Conservation (phyloP, 1,140 invertebrate species). For the Dermatophagoides farinae region DNA sequence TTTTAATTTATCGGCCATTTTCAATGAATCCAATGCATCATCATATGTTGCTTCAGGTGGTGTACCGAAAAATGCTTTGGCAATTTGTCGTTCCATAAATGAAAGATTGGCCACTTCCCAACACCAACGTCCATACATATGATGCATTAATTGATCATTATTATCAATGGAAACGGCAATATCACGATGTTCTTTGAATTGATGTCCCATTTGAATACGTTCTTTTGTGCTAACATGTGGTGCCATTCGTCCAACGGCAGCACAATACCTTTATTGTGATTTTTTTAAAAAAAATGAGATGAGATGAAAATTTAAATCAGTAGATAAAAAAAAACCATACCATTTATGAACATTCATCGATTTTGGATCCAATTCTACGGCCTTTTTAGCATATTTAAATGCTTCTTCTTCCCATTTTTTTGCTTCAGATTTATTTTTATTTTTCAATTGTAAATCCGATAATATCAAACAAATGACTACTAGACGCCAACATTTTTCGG, state of each 20-base stretch:
- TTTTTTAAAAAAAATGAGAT: background rate
- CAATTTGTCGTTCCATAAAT: constrained; percentile 49
- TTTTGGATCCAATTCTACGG: constrained; percentile 33
- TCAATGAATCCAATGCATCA: constrained; percentile 43
- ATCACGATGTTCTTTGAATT: constrained; percentile 39
- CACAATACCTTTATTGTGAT: constrained; percentile 1
- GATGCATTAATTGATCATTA: constrained; percentile 40
- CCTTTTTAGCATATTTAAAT: constrained; percentile 35
- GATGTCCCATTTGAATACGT: constrained; percentile 33
- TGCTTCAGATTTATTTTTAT: constrained; percentile 30
- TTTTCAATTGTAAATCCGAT: constrained; percentile 26
- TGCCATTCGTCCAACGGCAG: constrained; percentile 38
- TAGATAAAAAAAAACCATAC: constrained; percentile 31
- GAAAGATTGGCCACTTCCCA: constrained; percentile 43
- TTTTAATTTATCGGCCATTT: constrained; percentile 39
- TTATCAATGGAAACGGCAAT: constrained; percentile 42
- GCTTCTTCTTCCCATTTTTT: constrained; percentile 37
- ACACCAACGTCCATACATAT: constrained; percentile 45
- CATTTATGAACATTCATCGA: constrained; percentile 49
- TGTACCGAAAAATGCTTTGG: constrained; percentile 41
- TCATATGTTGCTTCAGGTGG: constrained; percentile 39
- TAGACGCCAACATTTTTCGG: constrained; percentile 40
- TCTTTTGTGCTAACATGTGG: constrained; percentile 39
- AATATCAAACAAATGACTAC: constrained; percentile 40
- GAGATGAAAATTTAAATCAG: background rate